phyloP scores from a whole-genome alignment of 64 coral and sea anemone species.

The Montipora sp. region DNA sequence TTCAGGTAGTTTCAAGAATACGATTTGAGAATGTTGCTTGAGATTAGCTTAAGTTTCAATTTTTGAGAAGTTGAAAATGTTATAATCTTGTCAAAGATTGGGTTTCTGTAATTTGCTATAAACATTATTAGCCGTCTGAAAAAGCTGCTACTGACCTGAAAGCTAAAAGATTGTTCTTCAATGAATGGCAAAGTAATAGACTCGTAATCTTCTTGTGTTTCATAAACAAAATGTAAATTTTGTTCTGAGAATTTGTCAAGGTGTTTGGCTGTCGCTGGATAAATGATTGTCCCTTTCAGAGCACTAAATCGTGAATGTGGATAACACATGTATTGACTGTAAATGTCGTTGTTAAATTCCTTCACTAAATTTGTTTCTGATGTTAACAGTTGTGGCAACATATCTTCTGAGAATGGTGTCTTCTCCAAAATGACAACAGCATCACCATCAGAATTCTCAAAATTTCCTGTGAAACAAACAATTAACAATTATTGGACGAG shows the following conservation, averaged over 20 bases:
- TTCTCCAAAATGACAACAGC: conserved; percentile 97
- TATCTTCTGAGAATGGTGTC: conserved; percentile 83
- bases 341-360: conserved; percentile 93
- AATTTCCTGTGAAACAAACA: conserved; percentile 59
- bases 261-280: conserved; percentile 88
- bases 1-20: too few species aligned
- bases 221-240: conserved; percentile 63
- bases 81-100: too few species aligned
- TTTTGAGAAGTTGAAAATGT: too few species aligned
- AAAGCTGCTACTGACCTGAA: conserved; percentile 68
- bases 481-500: too few species aligned
- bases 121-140: not conserved
- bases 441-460: conserved; percentile 70
- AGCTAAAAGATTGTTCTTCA: conserved; percentile 78
- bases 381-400: conserved; percentile 73
- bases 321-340: conserved; percentile 78
- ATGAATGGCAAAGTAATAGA: conserved; percentile 87
- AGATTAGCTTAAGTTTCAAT: too few species aligned
- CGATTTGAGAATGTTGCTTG: too few species aligned
- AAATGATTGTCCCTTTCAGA: conserved; percentile 94
- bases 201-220: conserved; percentile 81
- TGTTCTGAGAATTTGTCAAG: conserved; percentile 86
- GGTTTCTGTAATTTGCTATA: too few species aligned
- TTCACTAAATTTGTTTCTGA: conserved; percentile 63
- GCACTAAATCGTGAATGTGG: conserved; percentile 72